Conservation (phyloP, 2,113 vertebrate species). For the Alces alces region DNA sequence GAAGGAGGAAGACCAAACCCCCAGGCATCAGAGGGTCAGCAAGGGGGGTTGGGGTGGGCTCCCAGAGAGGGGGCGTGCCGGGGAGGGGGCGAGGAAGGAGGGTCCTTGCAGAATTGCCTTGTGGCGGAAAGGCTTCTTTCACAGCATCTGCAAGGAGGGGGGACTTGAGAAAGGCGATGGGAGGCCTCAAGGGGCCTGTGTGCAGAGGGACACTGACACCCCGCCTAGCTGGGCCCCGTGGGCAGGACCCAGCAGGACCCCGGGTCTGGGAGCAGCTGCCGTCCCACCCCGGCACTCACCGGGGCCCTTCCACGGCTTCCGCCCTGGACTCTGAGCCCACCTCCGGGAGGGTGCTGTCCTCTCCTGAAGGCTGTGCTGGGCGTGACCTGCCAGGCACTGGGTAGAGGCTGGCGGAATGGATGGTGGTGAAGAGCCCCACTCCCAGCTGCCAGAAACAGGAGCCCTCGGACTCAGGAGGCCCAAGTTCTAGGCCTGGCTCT, state of each 20-base stretch:
- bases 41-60: rapidly evolving
- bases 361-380: neutral
- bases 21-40: neutral
- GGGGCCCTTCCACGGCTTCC: no score
- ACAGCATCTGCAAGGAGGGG: neutral
- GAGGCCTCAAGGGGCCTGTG: neutral
- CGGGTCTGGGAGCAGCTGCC: neutral
- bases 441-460: neutral
- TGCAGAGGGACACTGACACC: neutral
- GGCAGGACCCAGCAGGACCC: neutral
- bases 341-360: neutral
- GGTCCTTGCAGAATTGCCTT: neutral
- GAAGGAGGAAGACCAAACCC: neutral
- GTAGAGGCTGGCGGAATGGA: neutral
- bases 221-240: neutral
- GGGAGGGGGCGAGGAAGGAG: neutral
- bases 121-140: neutral
- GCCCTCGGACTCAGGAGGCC: neutral
- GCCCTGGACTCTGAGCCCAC: neutral
- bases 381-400: neutral
- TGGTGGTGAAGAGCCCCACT: neutral
- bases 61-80: neutral
- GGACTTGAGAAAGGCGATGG: neutral
- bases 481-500: neutral
- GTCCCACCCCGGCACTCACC: neutral